Percentiles rank a stretch among this genome's conserved stretches.
phyloP scores from a whole-genome alignment of 2,113 vertebrate genomes.

The Oceanites oceanicus region DNA sequence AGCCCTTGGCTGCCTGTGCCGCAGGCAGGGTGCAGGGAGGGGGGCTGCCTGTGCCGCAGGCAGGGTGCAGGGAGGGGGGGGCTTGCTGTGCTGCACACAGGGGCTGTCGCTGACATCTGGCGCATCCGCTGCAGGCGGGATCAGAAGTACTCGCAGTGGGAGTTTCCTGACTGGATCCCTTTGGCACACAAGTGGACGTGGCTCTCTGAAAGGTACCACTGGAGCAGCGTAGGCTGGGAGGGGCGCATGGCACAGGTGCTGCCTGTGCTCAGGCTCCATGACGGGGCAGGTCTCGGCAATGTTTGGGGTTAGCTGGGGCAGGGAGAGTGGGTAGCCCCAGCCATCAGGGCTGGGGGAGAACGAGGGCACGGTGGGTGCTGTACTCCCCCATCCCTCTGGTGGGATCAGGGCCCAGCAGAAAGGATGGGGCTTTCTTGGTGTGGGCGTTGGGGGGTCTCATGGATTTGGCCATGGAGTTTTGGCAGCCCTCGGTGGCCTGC shows the following conservation, averaged over 20 bases:
- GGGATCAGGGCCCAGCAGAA: background rate
- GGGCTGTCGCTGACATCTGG: background rate
- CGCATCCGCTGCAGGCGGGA: slow-evolving; percentile 75
- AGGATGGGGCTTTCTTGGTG: background rate
- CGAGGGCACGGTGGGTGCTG: accelerated
- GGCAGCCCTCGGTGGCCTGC: background rate
- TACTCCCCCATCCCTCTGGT: background rate
- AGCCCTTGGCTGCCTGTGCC: background rate
- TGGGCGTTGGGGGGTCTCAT: background rate
- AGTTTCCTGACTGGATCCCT: slow-evolving; percentile 89
- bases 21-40: too few relatives aligned
- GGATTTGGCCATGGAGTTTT: background rate
- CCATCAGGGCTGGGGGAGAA: background rate
- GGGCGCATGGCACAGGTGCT: accelerated
- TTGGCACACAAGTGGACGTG: slow-evolving; percentile 76
- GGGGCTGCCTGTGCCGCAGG: background rate
- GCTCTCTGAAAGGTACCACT: slow-evolving; percentile 77
- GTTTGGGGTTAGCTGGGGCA: background rate
- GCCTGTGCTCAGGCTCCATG: background rate
- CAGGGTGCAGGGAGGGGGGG: background rate
- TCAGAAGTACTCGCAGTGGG: slow-evolving; percentile 81
- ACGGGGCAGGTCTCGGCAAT: background rate
- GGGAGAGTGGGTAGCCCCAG: background rate
- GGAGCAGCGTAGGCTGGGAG: background rate
- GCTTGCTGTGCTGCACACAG: background rate